Evolutionary conservation across 2,113 vertebrate genomes (phyloP), one percentile per base, ranked within the genome.

Genomic region (Beaufortia kweichowensis): DNA sequence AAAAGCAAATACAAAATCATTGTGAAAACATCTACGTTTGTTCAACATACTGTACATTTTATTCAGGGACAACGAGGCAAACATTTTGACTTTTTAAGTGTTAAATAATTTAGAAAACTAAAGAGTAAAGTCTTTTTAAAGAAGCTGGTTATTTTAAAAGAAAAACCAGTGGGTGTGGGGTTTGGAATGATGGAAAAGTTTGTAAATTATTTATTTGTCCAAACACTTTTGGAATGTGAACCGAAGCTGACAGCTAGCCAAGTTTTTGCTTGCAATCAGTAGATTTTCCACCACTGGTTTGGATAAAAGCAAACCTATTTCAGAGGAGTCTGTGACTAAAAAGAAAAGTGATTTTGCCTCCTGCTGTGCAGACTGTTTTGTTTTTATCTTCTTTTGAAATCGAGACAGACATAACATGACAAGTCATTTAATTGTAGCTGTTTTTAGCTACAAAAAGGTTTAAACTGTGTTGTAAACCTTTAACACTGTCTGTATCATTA

Each of bases 201-300:
- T 71, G 21, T n/a, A 71, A 71, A 56, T 35, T 41, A 56, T 71
- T 71, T 71, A 68, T 68, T 10, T 50, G 53, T 57, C 23, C 55
- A 71, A 71, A 33, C 23, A 15, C 15, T 26, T 71, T 2, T 57
- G 68, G 68, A 71, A 71, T 79, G 84, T 74, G 82, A 88, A 88
- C 82, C 48, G 26, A 9, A 80, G 76, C 82, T 88, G 87, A 86
- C 86, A 81, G 79, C 79, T 14, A 78, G 84, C 84, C 87, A 87
- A 84, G 78, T 65, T 29, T 83, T 85, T 84, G 77, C 46, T 86
- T 68, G 83, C 62, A 81, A 86, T 89, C 87, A 77, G 73, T 15
- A 29, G 28, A 33, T 50, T 41, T 60, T 41, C 71, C 69, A n/a
- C 66, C 23, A 3, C 3, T 46, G 43, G 19, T 53, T 53, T 53